phyloP scores from a whole-genome alignment of 2,888 invertebrate species.

The Cynaeus angustus region DNA sequence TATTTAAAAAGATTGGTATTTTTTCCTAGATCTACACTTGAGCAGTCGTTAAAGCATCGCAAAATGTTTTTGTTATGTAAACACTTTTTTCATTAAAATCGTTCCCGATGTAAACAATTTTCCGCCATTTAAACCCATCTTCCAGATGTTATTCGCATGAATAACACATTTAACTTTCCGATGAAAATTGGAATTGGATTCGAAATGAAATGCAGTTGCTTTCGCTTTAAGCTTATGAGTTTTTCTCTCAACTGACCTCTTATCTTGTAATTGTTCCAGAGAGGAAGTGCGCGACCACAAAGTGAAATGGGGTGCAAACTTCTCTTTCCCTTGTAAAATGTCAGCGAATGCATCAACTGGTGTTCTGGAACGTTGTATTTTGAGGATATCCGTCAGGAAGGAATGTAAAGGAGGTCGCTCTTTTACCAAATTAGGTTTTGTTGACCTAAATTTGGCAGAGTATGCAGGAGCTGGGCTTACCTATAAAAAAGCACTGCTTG shows the following conservation, averaged over 20 bases:
- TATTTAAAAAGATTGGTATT: too few relatives aligned
- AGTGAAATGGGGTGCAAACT: conserved; percentile 93
- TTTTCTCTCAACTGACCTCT: conserved; percentile 54
- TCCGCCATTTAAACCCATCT: conserved; percentile 17
- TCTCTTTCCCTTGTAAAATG: conserved; percentile 97
- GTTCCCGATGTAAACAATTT: conserved; percentile 10
- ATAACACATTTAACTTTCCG: conserved; percentile 14
- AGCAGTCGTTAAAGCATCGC: neutral
- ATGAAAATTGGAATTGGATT: conserved; percentile 15
- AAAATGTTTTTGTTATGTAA: conserved; percentile 7
- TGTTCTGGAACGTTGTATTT: conserved; percentile 92
- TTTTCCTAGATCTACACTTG: neutral
- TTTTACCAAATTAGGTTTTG: conserved; percentile 97
- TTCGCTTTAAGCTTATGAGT: neutral
- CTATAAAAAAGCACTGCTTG: conserved; percentile 90
- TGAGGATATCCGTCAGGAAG: conserved; percentile 96
- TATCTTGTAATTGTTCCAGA: conserved; percentile 75
- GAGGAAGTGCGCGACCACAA: conserved; percentile 95
- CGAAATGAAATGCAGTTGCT: neutral
- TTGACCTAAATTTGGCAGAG: conserved; percentile 97
- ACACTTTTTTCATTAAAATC: conserved; percentile 20
- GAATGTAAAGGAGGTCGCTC: conserved; percentile 89
- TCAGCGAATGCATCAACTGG: conserved; percentile 96
- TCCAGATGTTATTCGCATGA: conserved; percentile 23
- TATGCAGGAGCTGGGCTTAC: conserved; percentile 94